Evolutionary conservation across 2,113 vertebrate species (phyloP), one percentile per base, ranked within the genome.

Genomic region (Amblyopsis rosae): DNA sequence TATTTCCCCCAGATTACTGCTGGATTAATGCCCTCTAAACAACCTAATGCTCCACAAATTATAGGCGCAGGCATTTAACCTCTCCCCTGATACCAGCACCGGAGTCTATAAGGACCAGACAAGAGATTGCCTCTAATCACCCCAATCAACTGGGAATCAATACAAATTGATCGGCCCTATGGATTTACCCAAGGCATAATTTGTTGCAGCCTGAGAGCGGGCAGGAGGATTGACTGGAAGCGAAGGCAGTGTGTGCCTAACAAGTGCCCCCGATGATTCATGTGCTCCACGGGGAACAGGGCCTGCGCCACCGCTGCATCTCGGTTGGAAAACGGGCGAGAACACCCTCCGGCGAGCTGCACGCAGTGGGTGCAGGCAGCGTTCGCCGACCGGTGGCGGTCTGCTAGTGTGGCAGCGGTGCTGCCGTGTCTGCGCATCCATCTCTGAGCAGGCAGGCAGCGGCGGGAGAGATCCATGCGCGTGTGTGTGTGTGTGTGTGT

Each of bases 41-140:
- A 71, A 57, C 56, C 65, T 75, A 78, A 77, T 74, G 65, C 66
- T 64, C 79, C 71, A 71, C 50, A 80, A 83, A 67, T 56, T 73
- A 79, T 32, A 72, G 33, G 47, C 16, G 9, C 41, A 55, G n/a
- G 26, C 48, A 16, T 19, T 58, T 71, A 76, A 62, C 51, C 61
- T 54, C 61, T 41, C 9, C 19, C 26, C 19, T 16, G 4, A 41
- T 15, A 17, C 46, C n/a, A 15, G 15, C 16, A 48, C 1, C 26
- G 54, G 49, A 67, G 48, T 48, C 65, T 12, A 67, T 47, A 47
- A 63, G 46, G 62, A 13, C 15, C 35, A 26, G 69, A 10, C 48
- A n/a, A 48, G 33, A n/a, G 54, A 60, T 63, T 77, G 41, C 59
- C 56, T 56, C 32, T 73, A 69, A 69, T 73, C 65, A 73, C 62